These are phyloP conservation scores for Lycopodina hypogea DNA, from an alignment of 37 sponge, comb jelly and placozoan genomes.

Conservation along the genomic window DNA sequence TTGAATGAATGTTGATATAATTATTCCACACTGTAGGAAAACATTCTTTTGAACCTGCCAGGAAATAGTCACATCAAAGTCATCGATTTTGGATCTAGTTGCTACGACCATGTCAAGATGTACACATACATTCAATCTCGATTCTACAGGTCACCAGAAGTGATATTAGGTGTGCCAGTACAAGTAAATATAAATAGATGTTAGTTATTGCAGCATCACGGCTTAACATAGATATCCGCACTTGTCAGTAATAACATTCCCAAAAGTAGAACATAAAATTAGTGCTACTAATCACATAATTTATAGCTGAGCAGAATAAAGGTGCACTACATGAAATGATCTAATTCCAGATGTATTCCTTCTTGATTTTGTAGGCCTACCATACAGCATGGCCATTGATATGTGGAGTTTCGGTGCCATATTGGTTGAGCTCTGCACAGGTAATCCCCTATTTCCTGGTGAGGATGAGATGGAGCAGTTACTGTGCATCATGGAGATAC, in stretches of 20 bases:
- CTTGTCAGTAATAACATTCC: neutral
- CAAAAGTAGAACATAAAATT: neutral
- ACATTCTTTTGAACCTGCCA: slow-evolving; percentile 67
- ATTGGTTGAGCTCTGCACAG: slow-evolving; percentile 85
- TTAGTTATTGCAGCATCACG: too few species aligned
- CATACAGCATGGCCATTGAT: slow-evolving; percentile 90
- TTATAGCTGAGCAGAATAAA: too few species aligned
- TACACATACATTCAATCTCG: slow-evolving; percentile 92
- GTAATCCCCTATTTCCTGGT: slow-evolving; percentile 92
- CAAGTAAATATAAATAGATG: neutral
- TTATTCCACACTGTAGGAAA: slow-evolving; percentile 57
- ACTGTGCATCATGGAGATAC: slow-evolving; percentile 86
- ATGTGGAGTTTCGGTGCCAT: slow-evolving; percentile 93
- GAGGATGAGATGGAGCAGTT: slow-evolving; percentile 91
- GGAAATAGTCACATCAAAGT: slow-evolving; percentile 82
- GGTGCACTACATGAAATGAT: too few species aligned
- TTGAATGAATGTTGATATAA: too few species aligned
- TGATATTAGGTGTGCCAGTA: slow-evolving; percentile 60
- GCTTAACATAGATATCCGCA: too few species aligned
- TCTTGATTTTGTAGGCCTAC: slow-evolving; percentile 42
- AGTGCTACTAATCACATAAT: too few species aligned
- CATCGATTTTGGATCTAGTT: slow-evolving; percentile 92
- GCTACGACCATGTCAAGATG: slow-evolving; percentile 84
- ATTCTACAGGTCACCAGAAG: slow-evolving; percentile 91
- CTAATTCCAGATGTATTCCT: too few species aligned